phyloP scores from a whole-genome alignment of 2,797 vertebrate genomes.

The Sternotherus odoratus region DNA sequence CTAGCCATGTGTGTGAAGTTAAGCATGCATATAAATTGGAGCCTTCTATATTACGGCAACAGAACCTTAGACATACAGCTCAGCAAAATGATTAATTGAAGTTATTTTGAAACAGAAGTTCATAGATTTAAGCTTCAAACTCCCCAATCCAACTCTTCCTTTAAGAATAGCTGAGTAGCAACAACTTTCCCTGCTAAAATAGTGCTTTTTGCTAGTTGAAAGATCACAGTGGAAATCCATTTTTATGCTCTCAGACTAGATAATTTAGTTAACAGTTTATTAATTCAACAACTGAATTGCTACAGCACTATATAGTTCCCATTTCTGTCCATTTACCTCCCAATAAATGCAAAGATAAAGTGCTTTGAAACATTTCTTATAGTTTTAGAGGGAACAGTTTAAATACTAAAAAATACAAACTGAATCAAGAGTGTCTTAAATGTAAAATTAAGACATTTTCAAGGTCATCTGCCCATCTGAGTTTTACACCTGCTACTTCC shows the following conservation, averaged over 20 bases:
- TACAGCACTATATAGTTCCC: not conserved
- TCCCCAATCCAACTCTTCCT: slow-evolving; percentile 3
- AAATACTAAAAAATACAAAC: not conserved
- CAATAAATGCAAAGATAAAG: not conserved
- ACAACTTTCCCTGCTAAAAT: slow-evolving; percentile 26
- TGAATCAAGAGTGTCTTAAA: not conserved
- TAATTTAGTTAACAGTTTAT: not conserved
- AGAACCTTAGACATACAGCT: not conserved
- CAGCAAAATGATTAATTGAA: slow-evolving; percentile 25
- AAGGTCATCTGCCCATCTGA: not conserved
- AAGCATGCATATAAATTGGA: not conserved
- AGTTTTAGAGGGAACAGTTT: not conserved
- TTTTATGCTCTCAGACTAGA: slow-evolving; percentile 20
- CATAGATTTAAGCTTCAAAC: slow-evolving; percentile 23
- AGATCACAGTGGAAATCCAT: slow-evolving; percentile 22
- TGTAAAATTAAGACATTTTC: not conserved
- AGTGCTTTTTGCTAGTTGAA: not conserved
- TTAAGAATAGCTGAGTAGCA: slow-evolving; percentile 37
- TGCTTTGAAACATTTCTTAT: not conserved
- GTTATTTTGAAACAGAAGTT: slow-evolving; percentile 35
- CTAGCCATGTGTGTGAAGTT: not conserved
- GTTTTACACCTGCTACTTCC: slow-evolving; percentile 18
- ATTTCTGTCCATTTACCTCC: not conserved
- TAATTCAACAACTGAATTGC: not conserved
- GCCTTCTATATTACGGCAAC: not conserved